Percentiles rank a stretch among this genome's conserved stretches.
Conservation (phyloP, 2,797 vertebrate genomes). For the Anabas testudineus region DNA sequence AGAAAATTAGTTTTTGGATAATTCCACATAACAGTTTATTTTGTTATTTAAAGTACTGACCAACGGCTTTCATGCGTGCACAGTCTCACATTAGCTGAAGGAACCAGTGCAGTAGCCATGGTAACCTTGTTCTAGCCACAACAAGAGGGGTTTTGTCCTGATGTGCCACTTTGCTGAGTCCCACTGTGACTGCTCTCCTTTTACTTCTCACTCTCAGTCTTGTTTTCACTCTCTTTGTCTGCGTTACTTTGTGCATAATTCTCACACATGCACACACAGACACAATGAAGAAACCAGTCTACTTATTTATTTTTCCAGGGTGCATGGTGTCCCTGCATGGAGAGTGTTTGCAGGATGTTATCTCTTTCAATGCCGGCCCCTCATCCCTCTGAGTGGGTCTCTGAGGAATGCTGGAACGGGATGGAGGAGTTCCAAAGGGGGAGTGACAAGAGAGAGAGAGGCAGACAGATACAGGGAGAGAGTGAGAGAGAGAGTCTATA, state of each 20-base stretch:
- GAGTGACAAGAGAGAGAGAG: constrained; percentile 77
- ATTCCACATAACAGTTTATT: neutral
- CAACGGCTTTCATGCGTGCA: neutral
- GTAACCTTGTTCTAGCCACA: constrained; percentile 65
- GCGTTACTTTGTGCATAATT: constrained; percentile 14
- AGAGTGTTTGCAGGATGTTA: constrained; percentile 86
- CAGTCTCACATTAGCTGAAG: constrained; percentile 20
- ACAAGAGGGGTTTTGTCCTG: constrained; percentile 79
- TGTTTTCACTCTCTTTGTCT: constrained; percentile 21
- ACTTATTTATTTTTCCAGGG: constrained; percentile 59
- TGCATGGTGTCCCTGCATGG: constrained; percentile 71
- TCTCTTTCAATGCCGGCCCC: constrained; percentile 77
- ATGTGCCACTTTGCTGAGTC: constrained; percentile 44
- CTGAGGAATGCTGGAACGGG: constrained; percentile 82
- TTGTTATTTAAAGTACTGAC: neutral
- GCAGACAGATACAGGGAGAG: constrained; percentile 25
- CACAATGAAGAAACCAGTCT: neutral
- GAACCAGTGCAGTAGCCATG: constrained; percentile 60
- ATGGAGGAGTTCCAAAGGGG: constrained; percentile 86
- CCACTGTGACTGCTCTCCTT: constrained; percentile 49
- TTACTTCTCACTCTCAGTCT: constrained; percentile 23
- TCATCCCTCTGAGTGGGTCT: constrained; percentile 81
- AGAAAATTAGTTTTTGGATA: neutral
- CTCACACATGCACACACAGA: neutral
- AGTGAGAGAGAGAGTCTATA: constrained; percentile 64